phyloP scores from a whole-genome alignment of 1,140 invertebrate species.

The Triops longicaudatus region DNA sequence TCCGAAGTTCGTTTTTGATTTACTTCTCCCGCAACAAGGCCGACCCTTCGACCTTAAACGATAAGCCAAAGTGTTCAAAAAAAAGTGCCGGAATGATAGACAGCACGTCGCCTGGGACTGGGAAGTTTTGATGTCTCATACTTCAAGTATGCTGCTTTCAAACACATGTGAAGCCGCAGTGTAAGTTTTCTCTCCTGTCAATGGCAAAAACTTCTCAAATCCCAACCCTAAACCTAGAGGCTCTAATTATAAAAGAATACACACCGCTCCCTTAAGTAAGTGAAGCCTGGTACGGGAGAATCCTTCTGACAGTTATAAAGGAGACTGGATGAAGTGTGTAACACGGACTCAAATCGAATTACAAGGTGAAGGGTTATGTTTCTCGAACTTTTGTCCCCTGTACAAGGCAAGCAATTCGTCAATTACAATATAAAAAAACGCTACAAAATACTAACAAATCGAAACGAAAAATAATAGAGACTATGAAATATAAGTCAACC shows the following conservation, averaged over 20 bases:
- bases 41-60: not conserved
- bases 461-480: too few relatives aligned
- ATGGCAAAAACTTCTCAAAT: not conserved
- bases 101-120: not conserved
- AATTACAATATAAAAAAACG: too few relatives aligned
- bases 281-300: slow-evolving; percentile 8
- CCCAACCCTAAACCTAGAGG: not conserved
- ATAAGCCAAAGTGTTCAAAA: not conserved
- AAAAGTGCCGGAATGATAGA: not conserved
- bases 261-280: not conserved
- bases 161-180: not conserved
- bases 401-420: too few relatives aligned
- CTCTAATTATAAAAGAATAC: not conserved
- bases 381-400: not conserved
- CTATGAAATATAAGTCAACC: too few relatives aligned
- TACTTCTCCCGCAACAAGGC: not conserved
- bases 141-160: not conserved
- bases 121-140: not conserved
- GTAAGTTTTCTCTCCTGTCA: not conserved
- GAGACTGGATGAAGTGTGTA: slow-evolving; percentile 6
- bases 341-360: not conserved
- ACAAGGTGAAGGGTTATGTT: not conserved
- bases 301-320: slow-evolving; percentile 1
- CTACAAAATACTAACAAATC: too few relatives aligned
- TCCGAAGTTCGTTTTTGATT: not conserved